Evolutionary conservation across 2,888 invertebrate species (phyloP).

Genomic region (Hypolimnas misippus): DNA sequence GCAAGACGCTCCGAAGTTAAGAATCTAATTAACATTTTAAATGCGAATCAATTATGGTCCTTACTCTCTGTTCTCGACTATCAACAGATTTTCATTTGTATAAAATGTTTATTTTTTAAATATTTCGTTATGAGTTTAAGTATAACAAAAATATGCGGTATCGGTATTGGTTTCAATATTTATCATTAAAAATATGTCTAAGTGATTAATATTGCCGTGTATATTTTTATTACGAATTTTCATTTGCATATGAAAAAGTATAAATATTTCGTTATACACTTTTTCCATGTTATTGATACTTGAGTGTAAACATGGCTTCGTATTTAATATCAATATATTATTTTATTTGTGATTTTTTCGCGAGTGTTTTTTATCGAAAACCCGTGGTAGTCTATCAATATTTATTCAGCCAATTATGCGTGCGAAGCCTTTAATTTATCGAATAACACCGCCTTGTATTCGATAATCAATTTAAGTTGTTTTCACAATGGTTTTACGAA

Average conservation of each 20-base stretch:
- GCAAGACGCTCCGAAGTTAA: slow-evolving; percentile 47
- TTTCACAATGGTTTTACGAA: slow-evolving; percentile 32
- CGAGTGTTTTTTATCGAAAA: slow-evolving; percentile 38
- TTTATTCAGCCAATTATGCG: slow-evolving; percentile 70
- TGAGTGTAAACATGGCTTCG: neutral
- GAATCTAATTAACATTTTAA: slow-evolving; percentile 70
- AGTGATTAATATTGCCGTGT: too few relatives aligned
- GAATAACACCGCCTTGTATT: slow-evolving; percentile 57
- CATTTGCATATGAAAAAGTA: too few relatives aligned
- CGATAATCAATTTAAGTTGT: slow-evolving; percentile 41
- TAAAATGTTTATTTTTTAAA: too few relatives aligned
- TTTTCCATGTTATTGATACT: neutral
- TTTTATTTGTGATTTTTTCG: neutral
- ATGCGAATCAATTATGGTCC: slow-evolving; percentile 61
- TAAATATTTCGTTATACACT: neutral
- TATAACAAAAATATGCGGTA: too few relatives aligned
- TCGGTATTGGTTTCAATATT: too few relatives aligned
- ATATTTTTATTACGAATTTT: too few relatives aligned
- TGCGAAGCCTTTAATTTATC: slow-evolving; percentile 69
- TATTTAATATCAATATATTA: neutral
- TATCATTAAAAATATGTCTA: too few relatives aligned
- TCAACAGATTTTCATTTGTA: too few relatives aligned
- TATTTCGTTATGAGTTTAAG: too few relatives aligned
- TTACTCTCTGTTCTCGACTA: slow-evolving; percentile 40
- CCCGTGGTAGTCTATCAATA: slow-evolving; percentile 48